These are phyloP conservation scores for Himalopsyche japonica DNA, from an alignment of 2,888 invertebrate genomes.

Conservation along the genomic window DNA sequence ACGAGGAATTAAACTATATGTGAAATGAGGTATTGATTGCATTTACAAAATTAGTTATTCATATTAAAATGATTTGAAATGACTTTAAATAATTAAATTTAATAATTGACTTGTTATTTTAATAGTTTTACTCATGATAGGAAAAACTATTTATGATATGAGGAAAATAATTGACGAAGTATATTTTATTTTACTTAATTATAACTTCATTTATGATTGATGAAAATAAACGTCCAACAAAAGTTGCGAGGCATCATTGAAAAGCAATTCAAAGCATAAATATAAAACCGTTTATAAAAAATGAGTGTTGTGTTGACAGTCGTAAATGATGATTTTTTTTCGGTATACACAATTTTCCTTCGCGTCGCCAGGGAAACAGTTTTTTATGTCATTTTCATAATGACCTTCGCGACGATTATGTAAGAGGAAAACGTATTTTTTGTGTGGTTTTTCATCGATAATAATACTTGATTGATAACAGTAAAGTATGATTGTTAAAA, in stretches of 20 bases:
- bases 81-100: too few species aligned
- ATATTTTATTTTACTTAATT: not conserved
- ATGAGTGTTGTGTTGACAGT: not conserved
- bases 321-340: not conserved
- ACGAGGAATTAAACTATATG: too few species aligned
- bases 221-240: not conserved
- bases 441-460: too few species aligned
- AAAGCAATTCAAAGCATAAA: not conserved
- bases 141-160: too few species aligned
- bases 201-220: not conserved
- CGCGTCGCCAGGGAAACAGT: not conserved
- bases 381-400: not conserved
- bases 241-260: not conserved
- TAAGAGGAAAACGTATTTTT: too few species aligned
- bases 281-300: not conserved
- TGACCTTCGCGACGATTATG: not conserved
- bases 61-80: too few species aligned
- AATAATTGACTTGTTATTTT: too few species aligned
- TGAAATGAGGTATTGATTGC: too few species aligned
- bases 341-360: not conserved
- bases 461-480: too few species aligned
- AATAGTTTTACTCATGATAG: too few species aligned
- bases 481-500: too few species aligned
- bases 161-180: not conserved
- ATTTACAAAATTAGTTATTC: too few species aligned